Conservation (phyloP, 2,113 vertebrate genomes). For the Heptranchias perlo region DNA sequence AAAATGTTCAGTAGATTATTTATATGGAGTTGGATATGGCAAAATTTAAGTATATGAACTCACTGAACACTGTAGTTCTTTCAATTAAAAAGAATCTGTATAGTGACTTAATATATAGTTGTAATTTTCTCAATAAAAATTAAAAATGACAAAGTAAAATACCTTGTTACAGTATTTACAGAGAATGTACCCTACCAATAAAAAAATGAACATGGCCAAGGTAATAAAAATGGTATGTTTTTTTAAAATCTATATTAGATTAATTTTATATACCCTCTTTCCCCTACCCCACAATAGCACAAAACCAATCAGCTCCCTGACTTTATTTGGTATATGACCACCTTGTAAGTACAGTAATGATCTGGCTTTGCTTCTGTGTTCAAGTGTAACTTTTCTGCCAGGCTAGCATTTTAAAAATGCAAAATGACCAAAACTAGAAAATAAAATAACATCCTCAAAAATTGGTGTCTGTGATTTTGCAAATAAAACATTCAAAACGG, state of each 20-base stretch:
- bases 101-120: not conserved
- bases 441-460: not conserved
- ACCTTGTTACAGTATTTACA: not conserved
- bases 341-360: not conserved
- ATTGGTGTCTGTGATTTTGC: not conserved
- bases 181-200: not conserved
- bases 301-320: not conserved
- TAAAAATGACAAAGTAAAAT: not conserved
- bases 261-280: not conserved
- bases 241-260: not conserved
- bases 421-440: no score
- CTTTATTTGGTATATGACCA: not conserved
- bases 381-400: not conserved
- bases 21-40: not conserved
- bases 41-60: not conserved
- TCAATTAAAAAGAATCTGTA: not conserved
- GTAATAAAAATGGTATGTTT: not conserved
- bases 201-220: not conserved
- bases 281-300: not conserved
- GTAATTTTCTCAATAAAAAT: not conserved
- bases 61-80: not conserved
- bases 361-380: not conserved
- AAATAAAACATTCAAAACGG: conserved; percentile 4
- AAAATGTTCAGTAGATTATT: not conserved
- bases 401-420: not conserved